A percentile compares a stretch with the other conserved stretches of the same genome.
phyloP scores from a whole-genome alignment of 2,888 invertebrate genomes.

The Caenorhabditis sinica region DNA sequence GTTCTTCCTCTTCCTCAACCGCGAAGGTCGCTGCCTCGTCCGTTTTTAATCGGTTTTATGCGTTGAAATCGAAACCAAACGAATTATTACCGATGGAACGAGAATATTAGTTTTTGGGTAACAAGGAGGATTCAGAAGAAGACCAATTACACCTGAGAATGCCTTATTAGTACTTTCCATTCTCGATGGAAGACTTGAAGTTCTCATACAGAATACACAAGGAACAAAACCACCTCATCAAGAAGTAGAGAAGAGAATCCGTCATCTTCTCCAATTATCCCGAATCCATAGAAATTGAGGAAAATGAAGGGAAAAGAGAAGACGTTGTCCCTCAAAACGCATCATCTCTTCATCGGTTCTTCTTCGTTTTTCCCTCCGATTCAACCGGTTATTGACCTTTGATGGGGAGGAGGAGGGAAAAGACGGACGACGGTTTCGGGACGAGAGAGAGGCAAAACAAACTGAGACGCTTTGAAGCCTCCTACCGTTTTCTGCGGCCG shows the following conservation, averaged over 20 bases:
- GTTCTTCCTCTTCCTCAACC: constrained; percentile 11
- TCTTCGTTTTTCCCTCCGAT: not conserved
- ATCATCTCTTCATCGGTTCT: constrained; percentile 12
- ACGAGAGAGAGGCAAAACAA: constrained; percentile 25
- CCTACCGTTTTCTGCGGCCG: constrained; percentile 22
- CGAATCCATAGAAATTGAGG: not conserved
- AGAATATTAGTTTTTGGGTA: not conserved
- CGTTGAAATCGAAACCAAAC: not conserved
- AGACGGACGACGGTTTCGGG: not conserved
- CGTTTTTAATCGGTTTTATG: constrained; percentile 51
- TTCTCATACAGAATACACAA: not conserved
- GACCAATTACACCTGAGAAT: not conserved
- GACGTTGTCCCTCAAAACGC: constrained; percentile 45
- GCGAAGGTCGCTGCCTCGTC: not conserved
- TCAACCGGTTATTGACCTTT: constrained; percentile 66
- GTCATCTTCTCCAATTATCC: constrained; percentile 40
- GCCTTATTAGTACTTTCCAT: not conserved
- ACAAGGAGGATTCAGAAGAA: not conserved
- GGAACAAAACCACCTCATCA: not conserved
- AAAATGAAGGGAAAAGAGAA: constrained; percentile 1
- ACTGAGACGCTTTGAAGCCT: constrained; percentile 23
- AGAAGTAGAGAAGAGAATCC: not conserved
- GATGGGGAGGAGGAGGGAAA: constrained; percentile 32
- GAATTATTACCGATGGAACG: not conserved
- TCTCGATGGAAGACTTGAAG: not conserved